Conservation (phyloP, 2,888 invertebrate genomes). For the Oligia latruncula region DNA sequence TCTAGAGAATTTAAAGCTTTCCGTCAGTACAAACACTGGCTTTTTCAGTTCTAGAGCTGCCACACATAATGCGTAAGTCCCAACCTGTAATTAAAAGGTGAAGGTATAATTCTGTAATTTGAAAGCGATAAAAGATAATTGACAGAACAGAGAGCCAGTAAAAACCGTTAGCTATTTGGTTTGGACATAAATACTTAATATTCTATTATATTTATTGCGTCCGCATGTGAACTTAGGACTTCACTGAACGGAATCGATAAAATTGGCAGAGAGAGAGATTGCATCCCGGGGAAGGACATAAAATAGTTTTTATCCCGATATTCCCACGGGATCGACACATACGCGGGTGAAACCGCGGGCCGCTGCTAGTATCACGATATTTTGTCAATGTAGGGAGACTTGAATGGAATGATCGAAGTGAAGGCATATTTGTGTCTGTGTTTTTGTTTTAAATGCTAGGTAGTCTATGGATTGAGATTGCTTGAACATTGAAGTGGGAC, state of each 20-base stretch:
- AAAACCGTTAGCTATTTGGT: neutral
- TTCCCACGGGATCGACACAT: too few relatives aligned
- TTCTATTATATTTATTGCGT: too few relatives aligned
- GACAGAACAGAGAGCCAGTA: neutral
- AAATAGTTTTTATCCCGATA: too few relatives aligned
- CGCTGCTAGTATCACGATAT: too few relatives aligned
- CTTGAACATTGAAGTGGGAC: neutral
- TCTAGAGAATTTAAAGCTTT: conserved; percentile 99
- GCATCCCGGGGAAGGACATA: too few relatives aligned
- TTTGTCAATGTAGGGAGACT: neutral
- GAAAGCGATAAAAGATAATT: neutral
- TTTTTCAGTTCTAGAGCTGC: conserved; percentile 97
- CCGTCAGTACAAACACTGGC: conserved; percentile 98
- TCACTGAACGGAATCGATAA: too few relatives aligned
- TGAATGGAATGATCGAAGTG: neutral
- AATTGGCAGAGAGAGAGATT: too few relatives aligned
- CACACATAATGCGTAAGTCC: conserved; percentile 94
- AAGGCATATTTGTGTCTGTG: neutral
- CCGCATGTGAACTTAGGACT: too few relatives aligned
- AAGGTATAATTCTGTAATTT: neutral
- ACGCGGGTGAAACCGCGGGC: too few relatives aligned
- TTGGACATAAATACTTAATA: neutral
- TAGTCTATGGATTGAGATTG: neutral
- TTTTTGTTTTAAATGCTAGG: neutral
- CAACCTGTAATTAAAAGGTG: conserved; percentile 81